Evolutionary conservation across 92 coral and sea anemone species (phyloP), one percentile per base, ranked within the genome.

Genomic region (Galaxea fascicularis): DNA sequence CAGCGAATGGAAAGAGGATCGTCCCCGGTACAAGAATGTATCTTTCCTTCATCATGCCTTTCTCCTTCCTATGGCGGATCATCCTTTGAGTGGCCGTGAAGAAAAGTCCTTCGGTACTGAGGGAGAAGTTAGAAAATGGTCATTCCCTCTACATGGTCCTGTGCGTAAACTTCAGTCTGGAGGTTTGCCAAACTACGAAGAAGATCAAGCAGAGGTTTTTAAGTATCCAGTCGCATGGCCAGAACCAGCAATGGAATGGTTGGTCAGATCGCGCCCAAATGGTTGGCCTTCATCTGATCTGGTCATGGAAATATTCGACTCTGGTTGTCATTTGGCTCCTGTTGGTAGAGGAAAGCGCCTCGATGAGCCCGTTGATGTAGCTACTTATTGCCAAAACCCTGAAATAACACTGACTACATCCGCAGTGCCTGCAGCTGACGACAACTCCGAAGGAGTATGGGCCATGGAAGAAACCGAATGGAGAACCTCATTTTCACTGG

Each of bases 201-300:
- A 41, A 59, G 98, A 92, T 73, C 45, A 92, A 10, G 79, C 92
- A 0, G 62, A 30, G 1, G 94, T 92, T 45, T 94, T 94, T 74
- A 83, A 76, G 81, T 94, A 89, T 63, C 95, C 98, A 2, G 62
- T 31, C 13, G 90, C 92, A 12, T 94, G 98, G 95, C 98, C 95
- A 31, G 95, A 86, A 63, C 81, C 86, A 4, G 98, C 98, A 16
- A 94, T 92, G 98, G 93, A 94, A 25, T 94, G 95, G 98, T 45
- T 94, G 83, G 73, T 86, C 45, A 95, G 95, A 46, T 83, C 83
- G 8, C 98, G 98, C 56, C 65, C 78, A 39, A 87, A 82, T 54
- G 85, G 90, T 44, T 94, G 98, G 98, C 98, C 98, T 16, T 92
- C 98, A 30, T 85, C 93, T 62, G 93, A 86, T 15, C 84, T 94